Percentiles rank a stretch among this genome's conserved stretches.
Evolutionary conservation across 2,113 vertebrate species (phyloP).

Genomic region (Pollachius pollachius): DNA sequence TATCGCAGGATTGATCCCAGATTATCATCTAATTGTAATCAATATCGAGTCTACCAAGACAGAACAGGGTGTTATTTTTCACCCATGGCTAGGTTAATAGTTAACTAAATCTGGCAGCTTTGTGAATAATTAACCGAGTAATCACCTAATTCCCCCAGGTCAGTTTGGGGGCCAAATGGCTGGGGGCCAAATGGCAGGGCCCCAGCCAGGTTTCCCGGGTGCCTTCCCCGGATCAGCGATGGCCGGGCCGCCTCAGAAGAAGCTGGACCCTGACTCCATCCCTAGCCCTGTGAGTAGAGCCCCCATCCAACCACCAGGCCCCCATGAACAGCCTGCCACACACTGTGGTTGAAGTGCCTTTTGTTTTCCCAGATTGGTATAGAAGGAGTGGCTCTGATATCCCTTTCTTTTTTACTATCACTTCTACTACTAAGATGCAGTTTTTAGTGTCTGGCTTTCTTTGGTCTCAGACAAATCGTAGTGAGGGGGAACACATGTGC

Average conservation of each 20-base stretch:
- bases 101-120: not conserved
- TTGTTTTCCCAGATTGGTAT: not conserved
- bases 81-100: not conserved
- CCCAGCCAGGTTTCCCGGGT: slow-evolving; percentile 79
- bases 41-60: too few species aligned
- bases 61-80: not conserved
- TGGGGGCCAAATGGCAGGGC: slow-evolving; percentile 79
- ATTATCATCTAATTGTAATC: not conserved
- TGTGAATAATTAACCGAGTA: not conserved
- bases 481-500: too few species aligned
- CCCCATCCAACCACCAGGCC: slow-evolving; percentile 6
- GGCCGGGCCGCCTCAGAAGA: slow-evolving; percentile 85
- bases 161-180: slow-evolving; percentile 81
- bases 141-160: slow-evolving; percentile 54
- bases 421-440: too few species aligned
- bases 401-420: too few species aligned
- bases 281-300: slow-evolving; percentile 84
- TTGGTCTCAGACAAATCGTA: too few species aligned
- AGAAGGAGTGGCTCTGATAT: not conserved
- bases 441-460: too few species aligned
- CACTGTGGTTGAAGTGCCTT: not conserved
- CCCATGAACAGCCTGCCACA: not conserved
- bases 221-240: slow-evolving; percentile 78
- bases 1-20: not conserved
- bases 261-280: slow-evolving; percentile 87